Evolutionary conservation across 2,888 invertebrate genomes (phyloP).

Genomic region (Yponomeuta evonymella): DNA sequence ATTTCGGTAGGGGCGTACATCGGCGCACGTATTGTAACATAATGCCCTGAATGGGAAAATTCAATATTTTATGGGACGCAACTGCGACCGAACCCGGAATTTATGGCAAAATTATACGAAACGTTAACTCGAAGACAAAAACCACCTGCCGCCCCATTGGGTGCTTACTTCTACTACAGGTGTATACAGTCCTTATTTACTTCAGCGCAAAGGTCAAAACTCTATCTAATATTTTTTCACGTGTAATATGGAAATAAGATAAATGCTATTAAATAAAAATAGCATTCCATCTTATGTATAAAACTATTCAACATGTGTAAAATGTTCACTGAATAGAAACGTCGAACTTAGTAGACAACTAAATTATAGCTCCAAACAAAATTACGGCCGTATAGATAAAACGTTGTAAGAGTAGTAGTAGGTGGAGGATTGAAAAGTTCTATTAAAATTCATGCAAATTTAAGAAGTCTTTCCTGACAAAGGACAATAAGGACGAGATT

Average conservation of each 20-base stretch:
- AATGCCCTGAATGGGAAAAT: slow-evolving; percentile 20
- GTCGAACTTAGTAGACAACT: neutral
- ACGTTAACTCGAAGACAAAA: slow-evolving; percentile 15
- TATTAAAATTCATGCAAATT: neutral
- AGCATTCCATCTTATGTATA: neutral
- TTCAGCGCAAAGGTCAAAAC: neutral
- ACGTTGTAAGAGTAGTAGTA: neutral
- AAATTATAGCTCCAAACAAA: neutral
- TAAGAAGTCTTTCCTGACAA: neutral
- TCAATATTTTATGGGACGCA: slow-evolving; percentile 20
- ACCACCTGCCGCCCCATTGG: slow-evolving; percentile 18
- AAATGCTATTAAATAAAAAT: neutral
- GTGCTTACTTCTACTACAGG: neutral
- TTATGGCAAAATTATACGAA: slow-evolving; percentile 29
- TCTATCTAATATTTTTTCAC: neutral
- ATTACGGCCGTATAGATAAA: neutral
- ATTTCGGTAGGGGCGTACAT: neutral
- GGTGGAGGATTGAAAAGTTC: neutral
- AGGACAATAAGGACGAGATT: neutral
- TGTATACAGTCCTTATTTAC: neutral
- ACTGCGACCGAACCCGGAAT: slow-evolving; percentile 18
- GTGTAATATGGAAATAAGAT: neutral
- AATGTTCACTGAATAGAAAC: neutral
- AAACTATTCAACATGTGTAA: neutral
- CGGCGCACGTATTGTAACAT: slow-evolving; percentile 2